Conservation (phyloP, 2,797 vertebrate genomes). For the Notoglanidium macrostoma region DNA sequence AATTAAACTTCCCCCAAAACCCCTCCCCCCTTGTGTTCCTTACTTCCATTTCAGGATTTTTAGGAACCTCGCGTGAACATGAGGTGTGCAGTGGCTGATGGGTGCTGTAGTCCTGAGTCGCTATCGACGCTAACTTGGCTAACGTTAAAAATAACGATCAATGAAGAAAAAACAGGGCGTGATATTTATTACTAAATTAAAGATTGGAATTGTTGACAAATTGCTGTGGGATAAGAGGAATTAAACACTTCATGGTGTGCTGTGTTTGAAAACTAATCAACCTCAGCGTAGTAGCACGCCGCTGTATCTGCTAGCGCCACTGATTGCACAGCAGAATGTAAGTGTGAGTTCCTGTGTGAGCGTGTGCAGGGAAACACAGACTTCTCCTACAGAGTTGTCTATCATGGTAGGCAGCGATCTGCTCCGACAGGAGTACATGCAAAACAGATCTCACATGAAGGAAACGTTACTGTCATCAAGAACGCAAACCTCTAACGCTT, state of each 20-base stretch:
- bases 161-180: background rate
- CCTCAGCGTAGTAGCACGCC: background rate
- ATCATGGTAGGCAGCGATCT: background rate
- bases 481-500: background rate
- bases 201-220: background rate
- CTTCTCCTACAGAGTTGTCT: background rate
- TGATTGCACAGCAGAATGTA: background rate
- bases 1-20: too few relatives aligned
- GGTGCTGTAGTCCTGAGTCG: background rate
- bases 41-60: too few relatives aligned
- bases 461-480: constrained; percentile 7
- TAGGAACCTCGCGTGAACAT: too few relatives aligned
- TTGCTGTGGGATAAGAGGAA: background rate
- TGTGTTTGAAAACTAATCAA: background rate
- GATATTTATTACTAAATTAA: background rate
- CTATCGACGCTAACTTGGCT: background rate
- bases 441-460: background rate
- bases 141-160: background rate
- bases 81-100: background rate
- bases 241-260: background rate
- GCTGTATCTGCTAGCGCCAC: background rate
- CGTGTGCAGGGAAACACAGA: background rate
- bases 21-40: too few relatives aligned
- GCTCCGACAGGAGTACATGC: background rate
- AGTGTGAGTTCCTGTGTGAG: background rate